phyloP scores from a whole-genome alignment of 2,113 vertebrate species.

The Pollimyrus isidori region DNA sequence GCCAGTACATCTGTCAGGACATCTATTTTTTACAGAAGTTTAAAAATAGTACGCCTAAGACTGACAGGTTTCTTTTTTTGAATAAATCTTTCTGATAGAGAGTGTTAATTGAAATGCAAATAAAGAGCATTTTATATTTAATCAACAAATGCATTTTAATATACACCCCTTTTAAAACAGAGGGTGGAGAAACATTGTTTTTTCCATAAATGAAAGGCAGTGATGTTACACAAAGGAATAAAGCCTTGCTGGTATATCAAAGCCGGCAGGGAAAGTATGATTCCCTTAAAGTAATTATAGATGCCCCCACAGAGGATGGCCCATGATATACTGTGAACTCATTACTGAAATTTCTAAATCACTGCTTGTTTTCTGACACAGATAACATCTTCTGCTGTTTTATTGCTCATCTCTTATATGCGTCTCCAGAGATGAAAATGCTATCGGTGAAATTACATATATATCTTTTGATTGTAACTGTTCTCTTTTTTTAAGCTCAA shows the following conservation, averaged over 20 bases:
- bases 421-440: background rate
- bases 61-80: conserved; percentile 4
- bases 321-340: conserved; percentile 65
- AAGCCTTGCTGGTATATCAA: conserved; percentile 13
- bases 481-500: background rate
- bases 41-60: conserved; percentile 13
- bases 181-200: conserved; percentile 6
- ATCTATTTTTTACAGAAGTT: background rate
- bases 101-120: conserved; percentile 45
- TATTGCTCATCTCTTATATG: background rate
- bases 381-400: background rate
- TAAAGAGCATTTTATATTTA: conserved; percentile 53
- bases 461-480: background rate
- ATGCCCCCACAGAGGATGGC: conserved; percentile 51
- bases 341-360: conserved; percentile 65
- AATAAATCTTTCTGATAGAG: conserved; percentile 40
- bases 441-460: background rate
- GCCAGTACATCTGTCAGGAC: conserved; percentile 9
- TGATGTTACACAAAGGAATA: conserved; percentile 37
- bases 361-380: conserved; percentile 60
- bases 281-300: conserved; percentile 53
- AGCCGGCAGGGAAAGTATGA: conserved; percentile 22
- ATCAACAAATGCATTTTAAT: conserved; percentile 41
- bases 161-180: conserved; percentile 41
- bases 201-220: conserved; percentile 20